Conservation (phyloP, 2,113 vertebrate species). For the Anarhynchus alexandrinus region DNA sequence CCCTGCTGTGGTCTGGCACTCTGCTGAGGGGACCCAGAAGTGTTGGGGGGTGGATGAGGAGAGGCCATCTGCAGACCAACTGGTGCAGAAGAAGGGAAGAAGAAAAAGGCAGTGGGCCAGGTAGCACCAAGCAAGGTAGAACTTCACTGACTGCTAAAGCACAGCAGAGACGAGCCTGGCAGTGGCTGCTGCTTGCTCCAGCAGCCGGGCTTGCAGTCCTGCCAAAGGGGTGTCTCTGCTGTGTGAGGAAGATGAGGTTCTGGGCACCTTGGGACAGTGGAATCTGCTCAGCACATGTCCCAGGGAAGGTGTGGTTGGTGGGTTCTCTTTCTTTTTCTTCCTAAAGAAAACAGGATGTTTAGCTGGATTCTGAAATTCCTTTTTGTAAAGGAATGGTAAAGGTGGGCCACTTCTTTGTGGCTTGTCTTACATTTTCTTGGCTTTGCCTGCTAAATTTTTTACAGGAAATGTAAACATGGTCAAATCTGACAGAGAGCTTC, state of each 20-base stretch:
- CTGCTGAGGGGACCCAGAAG: not conserved
- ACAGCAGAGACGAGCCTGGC: not conserved
- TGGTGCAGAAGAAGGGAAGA: not conserved
- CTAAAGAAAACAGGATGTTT: not conserved
- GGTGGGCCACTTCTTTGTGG: not conserved
- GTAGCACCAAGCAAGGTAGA: not conserved
- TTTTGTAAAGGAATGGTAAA: not conserved
- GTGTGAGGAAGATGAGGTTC: not conserved
- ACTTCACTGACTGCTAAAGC: not conserved
- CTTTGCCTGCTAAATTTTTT: not conserved
- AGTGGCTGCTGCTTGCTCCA: not conserved
- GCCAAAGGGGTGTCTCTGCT: not conserved
- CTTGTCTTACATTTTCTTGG: not conserved
- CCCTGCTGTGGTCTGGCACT: not conserved
- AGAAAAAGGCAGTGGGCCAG: not conserved
- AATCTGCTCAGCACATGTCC: not conserved
- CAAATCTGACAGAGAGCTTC: not conserved
- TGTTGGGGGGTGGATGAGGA: not conserved
- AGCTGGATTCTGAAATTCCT: not conserved
- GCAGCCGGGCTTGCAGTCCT: accelerated
- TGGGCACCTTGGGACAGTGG: not conserved
- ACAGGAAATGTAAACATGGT: not conserved
- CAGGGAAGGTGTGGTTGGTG: not conserved
- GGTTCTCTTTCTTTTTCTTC: not conserved
- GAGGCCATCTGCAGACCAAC: not conserved